These are phyloP conservation scores for Scalopus aquaticus DNA, from an alignment of 2,113 vertebrate species.

Conservation along the genomic window DNA sequence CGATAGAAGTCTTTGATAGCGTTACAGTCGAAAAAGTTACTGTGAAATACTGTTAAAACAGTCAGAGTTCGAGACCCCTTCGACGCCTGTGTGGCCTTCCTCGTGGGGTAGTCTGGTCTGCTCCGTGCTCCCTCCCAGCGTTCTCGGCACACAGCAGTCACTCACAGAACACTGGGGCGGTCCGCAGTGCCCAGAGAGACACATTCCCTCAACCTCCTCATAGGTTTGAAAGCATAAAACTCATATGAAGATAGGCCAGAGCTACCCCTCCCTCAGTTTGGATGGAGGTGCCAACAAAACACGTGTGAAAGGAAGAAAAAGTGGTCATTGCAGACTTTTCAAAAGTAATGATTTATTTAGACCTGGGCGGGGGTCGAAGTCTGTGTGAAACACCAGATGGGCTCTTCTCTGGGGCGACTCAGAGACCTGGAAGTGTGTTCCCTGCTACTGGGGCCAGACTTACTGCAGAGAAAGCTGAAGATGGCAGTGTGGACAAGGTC, in stretches of 20 bases:
- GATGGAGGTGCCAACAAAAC: neutral
- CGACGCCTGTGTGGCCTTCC: neutral
- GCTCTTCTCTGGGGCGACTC: neutral
- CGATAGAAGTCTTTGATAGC: neutral
- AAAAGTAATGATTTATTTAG: neutral
- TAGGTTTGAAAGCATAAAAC: neutral
- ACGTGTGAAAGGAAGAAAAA: neutral
- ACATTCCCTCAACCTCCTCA: neutral
- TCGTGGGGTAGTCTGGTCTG: neutral
- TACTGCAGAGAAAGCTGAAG: too few relatives aligned
- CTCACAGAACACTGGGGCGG: too few relatives aligned
- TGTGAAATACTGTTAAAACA: neutral
- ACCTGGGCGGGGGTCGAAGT: accelerated
- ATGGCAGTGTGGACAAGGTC: too few relatives aligned
- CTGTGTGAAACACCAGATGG: too few relatives aligned
- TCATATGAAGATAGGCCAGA: neutral
- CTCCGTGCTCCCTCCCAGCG: neutral
- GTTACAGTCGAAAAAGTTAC: neutral
- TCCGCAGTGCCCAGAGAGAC: neutral
- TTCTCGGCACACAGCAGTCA: too few relatives aligned
- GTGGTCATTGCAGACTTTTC: neutral
- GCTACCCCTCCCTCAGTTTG: neutral
- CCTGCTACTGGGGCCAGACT: too few relatives aligned
- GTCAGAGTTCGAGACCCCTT: neutral
- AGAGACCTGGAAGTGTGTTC: neutral